A percentile compares a stretch with the other conserved stretches of the same genome.
Conservation (phyloP, 2,888 invertebrate species). For the Papilio protenor region DNA sequence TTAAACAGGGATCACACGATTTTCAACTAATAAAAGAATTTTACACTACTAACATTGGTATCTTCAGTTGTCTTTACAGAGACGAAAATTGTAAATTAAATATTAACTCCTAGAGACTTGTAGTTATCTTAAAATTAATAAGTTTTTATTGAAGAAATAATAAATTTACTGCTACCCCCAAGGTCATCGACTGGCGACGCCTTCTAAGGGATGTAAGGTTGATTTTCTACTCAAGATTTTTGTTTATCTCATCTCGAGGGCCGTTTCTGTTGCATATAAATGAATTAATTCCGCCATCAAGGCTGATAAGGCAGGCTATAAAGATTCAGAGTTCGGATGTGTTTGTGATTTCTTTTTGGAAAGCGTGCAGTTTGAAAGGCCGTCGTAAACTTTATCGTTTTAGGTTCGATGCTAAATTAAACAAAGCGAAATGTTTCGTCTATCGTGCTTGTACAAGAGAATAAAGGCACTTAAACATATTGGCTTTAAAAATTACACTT, state of each 20-base stretch:
- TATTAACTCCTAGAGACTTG: too few relatives aligned
- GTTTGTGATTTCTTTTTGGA: slow-evolving; percentile 73
- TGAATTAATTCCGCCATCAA: slow-evolving; percentile 57
- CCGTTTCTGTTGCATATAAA: slow-evolving; percentile 50
- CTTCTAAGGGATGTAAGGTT: neutral
- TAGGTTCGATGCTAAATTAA: slow-evolving; percentile 63
- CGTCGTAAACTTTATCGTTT: slow-evolving; percentile 78
- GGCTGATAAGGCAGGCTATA: slow-evolving; percentile 56
- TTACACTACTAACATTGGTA: too few relatives aligned
- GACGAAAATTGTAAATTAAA: too few relatives aligned
- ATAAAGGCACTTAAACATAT: slow-evolving; percentile 22
- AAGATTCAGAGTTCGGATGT: slow-evolving; percentile 51
- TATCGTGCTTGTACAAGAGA: slow-evolving; percentile 14
- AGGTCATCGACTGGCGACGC: too few relatives aligned
- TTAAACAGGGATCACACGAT: too few relatives aligned
- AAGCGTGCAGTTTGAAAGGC: slow-evolving; percentile 74
- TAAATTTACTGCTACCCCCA: too few relatives aligned
- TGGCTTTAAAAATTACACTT: neutral
- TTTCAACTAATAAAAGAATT: too few relatives aligned
- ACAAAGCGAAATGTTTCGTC: slow-evolving; percentile 48
- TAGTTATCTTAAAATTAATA: too few relatives aligned
- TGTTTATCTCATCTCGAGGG: slow-evolving; percentile 46
- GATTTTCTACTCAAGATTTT: slow-evolving; percentile 41
- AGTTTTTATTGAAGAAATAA: too few relatives aligned
- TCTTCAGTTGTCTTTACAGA: too few relatives aligned